These are phyloP conservation scores for Ligdia adustata DNA, from an alignment of 2,888 invertebrate species.

Conservation along the genomic window DNA sequence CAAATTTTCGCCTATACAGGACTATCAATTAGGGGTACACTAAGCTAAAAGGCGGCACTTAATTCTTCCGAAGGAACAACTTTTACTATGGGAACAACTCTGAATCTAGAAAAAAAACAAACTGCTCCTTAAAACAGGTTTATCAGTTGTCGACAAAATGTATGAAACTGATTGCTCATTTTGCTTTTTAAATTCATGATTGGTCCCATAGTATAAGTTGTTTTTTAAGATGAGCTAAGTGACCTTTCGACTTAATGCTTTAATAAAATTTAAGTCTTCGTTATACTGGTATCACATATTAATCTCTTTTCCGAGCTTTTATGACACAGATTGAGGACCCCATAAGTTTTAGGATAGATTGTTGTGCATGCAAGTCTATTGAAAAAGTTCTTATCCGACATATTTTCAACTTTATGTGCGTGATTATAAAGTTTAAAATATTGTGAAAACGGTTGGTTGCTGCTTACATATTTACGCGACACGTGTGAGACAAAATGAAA, in stretches of 20 bases:
- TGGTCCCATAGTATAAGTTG: too few relatives aligned
- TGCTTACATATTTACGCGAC: conserved; percentile 21
- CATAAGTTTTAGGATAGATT: conserved; percentile 16
- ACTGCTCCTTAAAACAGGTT: too few relatives aligned
- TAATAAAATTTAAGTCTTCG: background rate
- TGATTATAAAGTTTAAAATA: conserved; percentile 5
- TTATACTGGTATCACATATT: conserved; percentile 3
- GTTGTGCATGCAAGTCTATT: conserved; percentile 20
- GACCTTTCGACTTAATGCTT: background rate
- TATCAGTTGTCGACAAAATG: background rate
- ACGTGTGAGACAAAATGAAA: conserved; percentile 31
- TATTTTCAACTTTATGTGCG: conserved; percentile 4
- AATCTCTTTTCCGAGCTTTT: conserved; percentile 4
- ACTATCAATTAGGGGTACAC: too few relatives aligned
- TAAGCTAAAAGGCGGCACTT: too few relatives aligned
- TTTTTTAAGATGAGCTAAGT: too few relatives aligned
- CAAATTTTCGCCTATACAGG: too few relatives aligned
- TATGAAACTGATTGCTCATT: background rate
- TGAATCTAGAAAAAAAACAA: too few relatives aligned
- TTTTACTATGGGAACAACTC: too few relatives aligned
- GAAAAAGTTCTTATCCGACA: background rate
- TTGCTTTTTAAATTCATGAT: too few relatives aligned
- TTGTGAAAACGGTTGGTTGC: background rate
- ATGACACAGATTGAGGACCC: conserved; percentile 18
- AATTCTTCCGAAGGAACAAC: too few relatives aligned